These are phyloP conservation scores for Panulirus ornatus DNA, from an alignment of 1,140 invertebrate species.

Conservation along the genomic window DNA sequence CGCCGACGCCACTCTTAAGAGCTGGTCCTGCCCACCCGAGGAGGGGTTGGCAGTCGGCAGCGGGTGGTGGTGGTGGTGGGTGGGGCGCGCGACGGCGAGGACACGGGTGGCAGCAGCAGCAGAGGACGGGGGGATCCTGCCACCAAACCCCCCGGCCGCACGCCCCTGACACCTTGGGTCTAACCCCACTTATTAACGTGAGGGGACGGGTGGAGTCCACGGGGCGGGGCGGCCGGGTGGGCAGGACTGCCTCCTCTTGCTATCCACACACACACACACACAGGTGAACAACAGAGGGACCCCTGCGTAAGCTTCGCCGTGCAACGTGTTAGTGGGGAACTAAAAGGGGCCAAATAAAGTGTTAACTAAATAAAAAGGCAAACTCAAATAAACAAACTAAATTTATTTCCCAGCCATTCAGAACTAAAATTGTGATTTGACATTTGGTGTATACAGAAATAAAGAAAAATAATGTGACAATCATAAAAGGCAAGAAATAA, in stretches of 20 bases:
- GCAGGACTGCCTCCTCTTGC: neutral
- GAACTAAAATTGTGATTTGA: slow-evolving; percentile 63
- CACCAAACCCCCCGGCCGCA: neutral
- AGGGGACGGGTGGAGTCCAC: neutral
- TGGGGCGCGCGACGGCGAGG: neutral
- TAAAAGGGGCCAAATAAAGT: slow-evolving; percentile 59
- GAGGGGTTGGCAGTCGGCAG: neutral
- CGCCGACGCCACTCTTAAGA: neutral
- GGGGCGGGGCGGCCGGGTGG: neutral
- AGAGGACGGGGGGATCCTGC: neutral
- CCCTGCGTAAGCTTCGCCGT: slow-evolving; percentile 41
- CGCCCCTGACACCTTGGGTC: neutral
- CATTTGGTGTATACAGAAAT: slow-evolving; percentile 51
- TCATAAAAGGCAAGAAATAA: slow-evolving; percentile 50
- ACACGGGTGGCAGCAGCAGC: neutral
- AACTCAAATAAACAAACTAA: slow-evolving; percentile 73
- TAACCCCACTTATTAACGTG: neutral
- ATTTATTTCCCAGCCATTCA: slow-evolving; percentile 72
- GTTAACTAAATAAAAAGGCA: slow-evolving; percentile 71
- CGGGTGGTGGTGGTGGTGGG: neutral
- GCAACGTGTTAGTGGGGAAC: slow-evolving; percentile 63
- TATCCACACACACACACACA: neutral
- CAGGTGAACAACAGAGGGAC: slow-evolving; percentile 1
- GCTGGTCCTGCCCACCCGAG: neutral
- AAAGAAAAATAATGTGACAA: slow-evolving; percentile 60